Conservation (phyloP, 2,113 vertebrate genomes). For the Petroica traversi region DNA sequence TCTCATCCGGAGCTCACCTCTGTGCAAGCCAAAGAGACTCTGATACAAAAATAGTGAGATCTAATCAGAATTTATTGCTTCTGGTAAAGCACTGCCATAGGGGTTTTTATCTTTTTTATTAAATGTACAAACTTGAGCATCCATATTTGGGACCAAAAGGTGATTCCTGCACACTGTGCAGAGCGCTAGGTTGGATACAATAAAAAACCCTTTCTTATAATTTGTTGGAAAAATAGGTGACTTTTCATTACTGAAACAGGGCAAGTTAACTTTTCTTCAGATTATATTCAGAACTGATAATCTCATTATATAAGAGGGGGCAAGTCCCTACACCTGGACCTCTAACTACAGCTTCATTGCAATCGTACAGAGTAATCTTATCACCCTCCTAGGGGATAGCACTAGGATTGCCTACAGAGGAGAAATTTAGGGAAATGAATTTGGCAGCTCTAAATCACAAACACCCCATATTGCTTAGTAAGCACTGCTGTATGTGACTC, state of each 20-base stretch:
- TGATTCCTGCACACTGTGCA: slow-evolving; percentile 60
- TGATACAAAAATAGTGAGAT: slow-evolving; percentile 64
- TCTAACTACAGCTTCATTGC: slow-evolving; percentile 44
- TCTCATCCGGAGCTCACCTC: slow-evolving; percentile 56
- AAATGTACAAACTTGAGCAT: slow-evolving; percentile 81
- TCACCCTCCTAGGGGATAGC: slow-evolving; percentile 39
- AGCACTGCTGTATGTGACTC: rapidly evolving
- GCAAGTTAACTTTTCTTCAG: slow-evolving; percentile 75
- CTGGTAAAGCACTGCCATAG: slow-evolving; percentile 74
- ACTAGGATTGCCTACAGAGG: background rate
- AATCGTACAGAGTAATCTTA: slow-evolving; percentile 71
- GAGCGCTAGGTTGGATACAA: slow-evolving; percentile 59
- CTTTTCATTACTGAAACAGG: slow-evolving; percentile 65
- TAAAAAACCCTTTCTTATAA: slow-evolving; percentile 85
- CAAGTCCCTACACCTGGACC: slow-evolving; percentile 70
- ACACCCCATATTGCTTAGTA: background rate
- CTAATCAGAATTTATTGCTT: slow-evolving; percentile 91
- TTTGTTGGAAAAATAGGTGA: slow-evolving; percentile 70
- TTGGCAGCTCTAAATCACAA: background rate
- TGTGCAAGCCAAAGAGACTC: slow-evolving; percentile 37
- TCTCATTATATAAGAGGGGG: slow-evolving; percentile 79
- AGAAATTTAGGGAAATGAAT: background rate
- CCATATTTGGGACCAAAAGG: slow-evolving; percentile 77
- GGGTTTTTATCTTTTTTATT: slow-evolving; percentile 78
- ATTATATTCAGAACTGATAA: slow-evolving; percentile 82